Evolutionary conservation across 1,140 invertebrate species (phyloP).

Genomic region (Antheraea mylitta): DNA sequence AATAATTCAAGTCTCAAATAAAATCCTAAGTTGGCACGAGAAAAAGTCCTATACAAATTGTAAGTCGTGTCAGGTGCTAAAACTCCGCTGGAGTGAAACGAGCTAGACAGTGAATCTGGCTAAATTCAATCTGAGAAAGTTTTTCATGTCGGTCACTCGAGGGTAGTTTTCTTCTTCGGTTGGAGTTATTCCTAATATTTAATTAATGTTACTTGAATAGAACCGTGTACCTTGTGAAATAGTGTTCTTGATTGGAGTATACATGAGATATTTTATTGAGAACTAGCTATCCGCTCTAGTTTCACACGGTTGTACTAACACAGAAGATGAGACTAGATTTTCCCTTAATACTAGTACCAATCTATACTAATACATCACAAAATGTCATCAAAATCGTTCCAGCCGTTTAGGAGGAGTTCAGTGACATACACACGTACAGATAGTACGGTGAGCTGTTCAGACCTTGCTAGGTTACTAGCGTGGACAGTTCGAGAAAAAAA

Average conservation of each 20-base stretch:
- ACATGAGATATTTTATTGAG: too few relatives aligned
- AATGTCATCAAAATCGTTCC: too few relatives aligned
- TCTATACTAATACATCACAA: too few relatives aligned
- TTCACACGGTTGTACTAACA: too few relatives aligned
- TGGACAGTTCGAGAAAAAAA: too few relatives aligned
- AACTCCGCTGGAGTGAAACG: conserved; percentile 43
- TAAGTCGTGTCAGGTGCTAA: conserved; percentile 66
- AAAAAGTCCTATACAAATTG: conserved; percentile 49
- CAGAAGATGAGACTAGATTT: too few relatives aligned
- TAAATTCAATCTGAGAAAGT: conserved; percentile 61
- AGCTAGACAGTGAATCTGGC: conserved; percentile 58
- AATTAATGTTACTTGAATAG: conserved; percentile 25
- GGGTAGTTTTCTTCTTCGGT: conserved; percentile 37
- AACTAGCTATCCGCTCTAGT: too few relatives aligned
- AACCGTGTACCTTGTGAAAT: neutral
- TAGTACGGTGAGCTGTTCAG: too few relatives aligned
- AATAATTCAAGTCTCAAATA: conserved; percentile 36
- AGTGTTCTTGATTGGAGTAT: neutral
- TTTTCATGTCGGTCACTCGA: conserved; percentile 23
- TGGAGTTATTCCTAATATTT: conserved; percentile 28
- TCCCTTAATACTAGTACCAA: too few relatives aligned
- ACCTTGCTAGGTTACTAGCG: too few relatives aligned
- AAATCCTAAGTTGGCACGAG: conserved; percentile 19
- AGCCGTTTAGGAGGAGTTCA: too few relatives aligned
- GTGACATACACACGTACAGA: too few relatives aligned